These are phyloP conservation scores for Limonius californicus DNA, from an alignment of 1,140 invertebrate species.

Conservation along the genomic window DNA sequence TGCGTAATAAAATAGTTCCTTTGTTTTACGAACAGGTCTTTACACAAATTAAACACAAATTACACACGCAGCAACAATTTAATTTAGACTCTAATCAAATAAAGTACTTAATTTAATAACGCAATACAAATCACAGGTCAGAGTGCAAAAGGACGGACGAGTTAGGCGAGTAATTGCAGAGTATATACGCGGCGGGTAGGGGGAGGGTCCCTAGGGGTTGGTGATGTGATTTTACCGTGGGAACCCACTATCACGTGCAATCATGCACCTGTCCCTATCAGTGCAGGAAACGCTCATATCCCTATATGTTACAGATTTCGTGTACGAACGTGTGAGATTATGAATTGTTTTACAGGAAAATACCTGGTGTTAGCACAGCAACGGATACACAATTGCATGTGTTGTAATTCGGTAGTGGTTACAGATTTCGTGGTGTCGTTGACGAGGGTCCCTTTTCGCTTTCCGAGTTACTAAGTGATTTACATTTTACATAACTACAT, in stretches of 20 bases:
- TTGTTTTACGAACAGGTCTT: neutral
- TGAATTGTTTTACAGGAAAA: slow-evolving; percentile 11
- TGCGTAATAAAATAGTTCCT: neutral
- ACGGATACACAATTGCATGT: neutral
- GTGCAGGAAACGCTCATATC: slow-evolving; percentile 9
- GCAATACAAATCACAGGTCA: slow-evolving; percentile 16
- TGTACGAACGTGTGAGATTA: slow-evolving; percentile 1
- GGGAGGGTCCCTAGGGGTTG: slow-evolving; percentile 12
- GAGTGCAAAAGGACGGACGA: slow-evolving; percentile 13
- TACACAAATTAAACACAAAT: slow-evolving; percentile 11
- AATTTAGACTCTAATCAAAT: slow-evolving; percentile 11
- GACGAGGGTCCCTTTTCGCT: neutral
- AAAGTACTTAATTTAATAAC: slow-evolving; percentile 24
- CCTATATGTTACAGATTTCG: neutral
- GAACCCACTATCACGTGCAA: slow-evolving; percentile 18
- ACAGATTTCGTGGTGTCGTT: slow-evolving; percentile 1
- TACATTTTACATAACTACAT: neutral
- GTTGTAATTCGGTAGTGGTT: neutral
- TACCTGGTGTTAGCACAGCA: slow-evolving; percentile 6
- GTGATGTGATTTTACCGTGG: slow-evolving; percentile 22
- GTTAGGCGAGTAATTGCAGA: slow-evolving; percentile 13
- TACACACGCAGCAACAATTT: slow-evolving; percentile 4
- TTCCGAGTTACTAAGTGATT: neutral
- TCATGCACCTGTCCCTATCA: slow-evolving; percentile 11
- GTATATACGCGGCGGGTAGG: slow-evolving; percentile 2